A percentile compares a stretch with the other conserved stretches of the same genome.
These are phyloP conservation scores for Cyclina sinensis DNA, from an alignment of 1,140 invertebrate species.

Conservation along the genomic window DNA sequence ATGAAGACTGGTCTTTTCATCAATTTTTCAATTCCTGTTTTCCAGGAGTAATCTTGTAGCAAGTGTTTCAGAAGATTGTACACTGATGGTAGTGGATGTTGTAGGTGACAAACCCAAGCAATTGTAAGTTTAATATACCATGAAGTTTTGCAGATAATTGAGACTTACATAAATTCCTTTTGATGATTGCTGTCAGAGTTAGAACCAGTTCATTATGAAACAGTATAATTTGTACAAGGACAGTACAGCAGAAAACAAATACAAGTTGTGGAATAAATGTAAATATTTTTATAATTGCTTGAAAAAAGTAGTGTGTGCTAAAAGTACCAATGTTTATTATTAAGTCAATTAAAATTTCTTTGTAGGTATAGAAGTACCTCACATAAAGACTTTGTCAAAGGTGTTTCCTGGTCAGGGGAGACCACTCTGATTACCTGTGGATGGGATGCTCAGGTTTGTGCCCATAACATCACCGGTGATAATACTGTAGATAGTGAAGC, in stretches of 20 bases:
- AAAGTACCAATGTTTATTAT: not conserved
- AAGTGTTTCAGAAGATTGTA: slow-evolving; percentile 58
- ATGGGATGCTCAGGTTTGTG: slow-evolving; percentile 52
- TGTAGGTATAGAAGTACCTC: slow-evolving; percentile 56
- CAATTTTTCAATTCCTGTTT: too few relatives aligned
- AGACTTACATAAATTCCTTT: too few relatives aligned
- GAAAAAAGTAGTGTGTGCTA: not conserved
- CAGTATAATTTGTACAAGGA: too few relatives aligned
- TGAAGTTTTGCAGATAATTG: too few relatives aligned
- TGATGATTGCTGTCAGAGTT: too few relatives aligned
- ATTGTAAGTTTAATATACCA: slow-evolving; percentile 46
- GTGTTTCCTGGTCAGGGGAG: slow-evolving; percentile 53
- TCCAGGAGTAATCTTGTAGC: slow-evolving; percentile 36
- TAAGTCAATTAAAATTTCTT: not conserved
- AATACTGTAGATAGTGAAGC: not conserved
- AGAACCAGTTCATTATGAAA: too few relatives aligned
- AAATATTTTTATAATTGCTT: not conserved
- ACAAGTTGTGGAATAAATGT: not conserved
- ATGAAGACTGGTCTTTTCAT: too few relatives aligned
- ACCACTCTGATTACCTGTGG: slow-evolving; percentile 47
- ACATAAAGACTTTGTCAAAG: slow-evolving; percentile 57
- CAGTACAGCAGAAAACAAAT: too few relatives aligned
- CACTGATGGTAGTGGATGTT: slow-evolving; percentile 47
- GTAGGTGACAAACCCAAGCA: slow-evolving; percentile 37
- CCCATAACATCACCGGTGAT: slow-evolving; percentile 5